Evolutionary conservation across 2,888 invertebrate genomes (phyloP).

Genomic region (Zaprionus obscuricornis): DNA sequence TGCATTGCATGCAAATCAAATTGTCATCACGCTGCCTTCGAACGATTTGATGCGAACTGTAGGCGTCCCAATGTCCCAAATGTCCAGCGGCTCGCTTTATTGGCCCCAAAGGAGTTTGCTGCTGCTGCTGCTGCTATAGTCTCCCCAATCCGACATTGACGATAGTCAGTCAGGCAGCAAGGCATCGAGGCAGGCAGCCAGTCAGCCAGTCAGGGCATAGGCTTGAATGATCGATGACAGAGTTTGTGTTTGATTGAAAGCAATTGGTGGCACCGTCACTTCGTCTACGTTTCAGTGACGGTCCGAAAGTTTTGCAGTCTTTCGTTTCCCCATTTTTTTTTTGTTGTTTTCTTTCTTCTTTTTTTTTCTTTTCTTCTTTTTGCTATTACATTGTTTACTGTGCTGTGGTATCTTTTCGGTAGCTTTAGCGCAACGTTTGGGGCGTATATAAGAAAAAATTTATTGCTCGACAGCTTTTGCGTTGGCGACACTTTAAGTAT

Average conservation of each 20-base stretch:
- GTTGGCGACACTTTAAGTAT: conserved; percentile 56
- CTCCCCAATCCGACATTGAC: conserved; percentile 46
- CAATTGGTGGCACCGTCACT: conserved; percentile 79
- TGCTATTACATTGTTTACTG: conserved; percentile 32
- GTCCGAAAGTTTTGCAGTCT: conserved; percentile 34
- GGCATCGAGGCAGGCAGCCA: conserved; percentile 34
- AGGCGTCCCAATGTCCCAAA: conserved; percentile 20
- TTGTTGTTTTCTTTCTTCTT: conserved; percentile 6
- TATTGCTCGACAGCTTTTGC: conserved; percentile 53
- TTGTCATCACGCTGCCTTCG: conserved; percentile 79
- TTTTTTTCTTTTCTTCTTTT: conserved; percentile 3
- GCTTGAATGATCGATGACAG: conserved; percentile 81
- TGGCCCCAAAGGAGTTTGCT: conserved; percentile 73
- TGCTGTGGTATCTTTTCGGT: conserved; percentile 18
- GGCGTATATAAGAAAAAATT: conserved; percentile 55
- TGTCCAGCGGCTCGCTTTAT: conserved; percentile 70
- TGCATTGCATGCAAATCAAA: conserved; percentile 82
- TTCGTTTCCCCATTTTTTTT: conserved; percentile 6
- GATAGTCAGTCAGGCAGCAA: conserved; percentile 38
- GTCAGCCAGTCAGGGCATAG: conserved; percentile 25
- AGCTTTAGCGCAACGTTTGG: conserved; percentile 37
- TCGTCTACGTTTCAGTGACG: conserved; percentile 50
- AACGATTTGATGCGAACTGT: conserved; percentile 11
- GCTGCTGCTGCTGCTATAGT: background rate
- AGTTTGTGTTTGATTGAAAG: conserved; percentile 81